Evolutionary conservation across 2,113 vertebrate species (phyloP).

Genomic region (Hypanus sabinus): DNA sequence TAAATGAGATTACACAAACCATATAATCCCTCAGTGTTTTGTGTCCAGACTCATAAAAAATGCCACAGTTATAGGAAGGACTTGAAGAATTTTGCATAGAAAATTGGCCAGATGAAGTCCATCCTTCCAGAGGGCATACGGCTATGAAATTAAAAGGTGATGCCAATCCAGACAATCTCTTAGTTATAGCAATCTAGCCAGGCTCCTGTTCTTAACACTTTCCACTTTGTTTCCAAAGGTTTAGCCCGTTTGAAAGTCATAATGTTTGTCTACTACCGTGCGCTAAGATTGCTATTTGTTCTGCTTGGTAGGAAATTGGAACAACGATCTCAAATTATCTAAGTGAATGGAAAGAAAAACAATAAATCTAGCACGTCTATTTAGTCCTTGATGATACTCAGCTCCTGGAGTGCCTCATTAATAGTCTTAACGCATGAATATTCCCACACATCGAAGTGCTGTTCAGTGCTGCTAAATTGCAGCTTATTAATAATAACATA

Average conservation of each 20-base stretch:
- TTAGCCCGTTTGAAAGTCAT: background rate
- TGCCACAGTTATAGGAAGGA: background rate
- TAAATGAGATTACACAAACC: background rate
- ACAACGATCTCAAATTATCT: background rate
- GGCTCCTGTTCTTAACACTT: background rate
- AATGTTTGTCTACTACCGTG: background rate
- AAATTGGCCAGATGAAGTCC: background rate
- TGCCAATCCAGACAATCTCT: background rate
- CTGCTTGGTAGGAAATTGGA: background rate
- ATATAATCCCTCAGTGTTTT: background rate
- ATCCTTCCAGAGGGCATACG: background rate
- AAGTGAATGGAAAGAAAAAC: constrained; percentile 18
- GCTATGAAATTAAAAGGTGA: background rate
- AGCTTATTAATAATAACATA: background rate
- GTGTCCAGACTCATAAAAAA: background rate
- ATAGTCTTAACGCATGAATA: background rate
- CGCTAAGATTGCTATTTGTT: constrained; percentile 5
- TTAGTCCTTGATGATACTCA: background rate
- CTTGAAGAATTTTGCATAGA: background rate
- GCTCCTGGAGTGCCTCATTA: background rate
- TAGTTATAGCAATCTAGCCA: background rate
- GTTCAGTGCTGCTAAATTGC: background rate
- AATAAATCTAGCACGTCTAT: constrained; percentile 11
- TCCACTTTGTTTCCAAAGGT: background rate
- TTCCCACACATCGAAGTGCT: background rate